A percentile compares a stretch with the other conserved stretches of the same genome.
Evolutionary conservation across 2,113 vertebrate species (phyloP).

Genomic region (Microtus oregoni): DNA sequence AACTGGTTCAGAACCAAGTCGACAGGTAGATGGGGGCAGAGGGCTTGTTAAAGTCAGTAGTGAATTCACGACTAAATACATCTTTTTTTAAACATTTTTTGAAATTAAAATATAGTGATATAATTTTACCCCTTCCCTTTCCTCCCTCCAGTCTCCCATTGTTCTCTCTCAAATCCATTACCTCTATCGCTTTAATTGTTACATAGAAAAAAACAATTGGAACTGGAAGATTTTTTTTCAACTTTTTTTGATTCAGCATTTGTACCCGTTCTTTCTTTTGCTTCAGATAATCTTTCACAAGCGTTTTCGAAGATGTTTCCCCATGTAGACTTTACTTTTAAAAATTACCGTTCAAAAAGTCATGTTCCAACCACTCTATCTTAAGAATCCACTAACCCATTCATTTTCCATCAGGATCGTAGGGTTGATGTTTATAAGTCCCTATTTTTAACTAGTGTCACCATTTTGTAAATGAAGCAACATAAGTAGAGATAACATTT

Average conservation of each 20-base stretch:
- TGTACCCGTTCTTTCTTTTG: neutral
- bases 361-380: neutral
- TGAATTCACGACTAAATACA: neutral
- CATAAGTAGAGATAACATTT: neutral
- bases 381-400: neutral
- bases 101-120: neutral
- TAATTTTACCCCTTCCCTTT: neutral
- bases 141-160: too few species aligned
- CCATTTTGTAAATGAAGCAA: conserved; percentile 10
- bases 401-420: neutral
- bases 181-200: neutral
- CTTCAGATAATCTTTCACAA: neutral
- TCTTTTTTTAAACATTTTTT: neutral
- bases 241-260: neutral
- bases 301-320: neutral
- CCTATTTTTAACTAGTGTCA: neutral
- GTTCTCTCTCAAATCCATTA: neutral
- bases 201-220: neutral
- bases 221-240: neutral
- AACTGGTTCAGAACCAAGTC: neutral
- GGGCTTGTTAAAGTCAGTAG: neutral
- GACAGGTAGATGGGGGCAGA: neutral
- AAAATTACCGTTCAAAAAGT: neutral
- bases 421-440: neutral
- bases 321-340: neutral